Evolutionary conservation across 2,888 invertebrate species (phyloP).

Genomic region (Altica lythri): DNA sequence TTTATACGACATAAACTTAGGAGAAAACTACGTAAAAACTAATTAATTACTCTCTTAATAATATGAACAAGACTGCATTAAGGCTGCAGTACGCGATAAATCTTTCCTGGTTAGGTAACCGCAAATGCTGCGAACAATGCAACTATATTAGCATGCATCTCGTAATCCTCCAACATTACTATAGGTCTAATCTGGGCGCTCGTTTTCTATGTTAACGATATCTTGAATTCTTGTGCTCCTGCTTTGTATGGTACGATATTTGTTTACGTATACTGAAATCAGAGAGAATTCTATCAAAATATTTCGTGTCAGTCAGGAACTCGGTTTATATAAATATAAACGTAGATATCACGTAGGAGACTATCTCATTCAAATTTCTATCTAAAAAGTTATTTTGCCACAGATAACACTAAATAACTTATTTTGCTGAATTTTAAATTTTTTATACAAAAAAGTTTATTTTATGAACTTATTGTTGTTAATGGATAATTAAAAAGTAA

Average conservation of each 20-base stretch:
- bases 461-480: too few relatives aligned
- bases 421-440: too few relatives aligned
- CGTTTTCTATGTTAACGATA: slow-evolving; percentile 14
- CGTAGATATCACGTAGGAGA: too few relatives aligned
- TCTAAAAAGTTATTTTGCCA: too few relatives aligned
- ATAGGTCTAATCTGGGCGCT: slow-evolving; percentile 12
- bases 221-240: slow-evolving; percentile 7
- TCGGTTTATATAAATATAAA: too few relatives aligned
- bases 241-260: neutral
- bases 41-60: slow-evolving; percentile 14
- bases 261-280: slow-evolving; percentile 3
- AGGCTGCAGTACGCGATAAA: slow-evolving; percentile 24
- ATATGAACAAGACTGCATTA: slow-evolving; percentile 2
- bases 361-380: too few relatives aligned
- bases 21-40: slow-evolving; percentile 4
- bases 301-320: too few relatives aligned
- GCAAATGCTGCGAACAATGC: slow-evolving; percentile 23
- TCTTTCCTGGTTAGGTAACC: slow-evolving; percentile 23
- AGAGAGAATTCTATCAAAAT: neutral
- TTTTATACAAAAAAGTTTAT: too few relatives aligned
- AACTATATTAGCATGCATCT: slow-evolving; percentile 24
- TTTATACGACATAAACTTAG: slow-evolving; percentile 10
- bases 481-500: too few relatives aligned
- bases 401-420: too few relatives aligned
- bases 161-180: slow-evolving; percentile 28